Conservation (phyloP, 2,888 invertebrate species). For the Xestia rhomboidea region DNA sequence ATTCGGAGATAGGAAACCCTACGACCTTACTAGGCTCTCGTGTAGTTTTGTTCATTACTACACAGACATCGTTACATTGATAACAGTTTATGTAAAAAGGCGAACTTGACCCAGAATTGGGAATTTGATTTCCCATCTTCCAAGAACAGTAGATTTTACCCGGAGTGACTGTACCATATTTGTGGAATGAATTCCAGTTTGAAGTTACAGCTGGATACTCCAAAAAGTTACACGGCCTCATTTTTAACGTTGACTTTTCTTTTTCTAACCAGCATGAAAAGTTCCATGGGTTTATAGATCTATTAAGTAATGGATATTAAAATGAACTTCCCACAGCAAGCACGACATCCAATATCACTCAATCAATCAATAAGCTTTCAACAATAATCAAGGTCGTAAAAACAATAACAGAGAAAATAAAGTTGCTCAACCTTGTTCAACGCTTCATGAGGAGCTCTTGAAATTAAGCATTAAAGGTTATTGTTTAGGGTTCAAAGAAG, state of each 20-base stretch:
- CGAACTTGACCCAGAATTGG: background rate
- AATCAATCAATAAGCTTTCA: conserved; percentile 7
- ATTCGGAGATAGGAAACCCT: background rate
- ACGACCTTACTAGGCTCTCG: background rate
- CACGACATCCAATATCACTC: background rate
- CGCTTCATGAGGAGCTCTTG: too few species aligned
- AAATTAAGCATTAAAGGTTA: too few species aligned
- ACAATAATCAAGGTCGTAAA: background rate
- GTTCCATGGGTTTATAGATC: background rate
- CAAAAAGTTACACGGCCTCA: background rate
- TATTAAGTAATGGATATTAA: conserved; percentile 4
- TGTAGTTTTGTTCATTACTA: background rate
- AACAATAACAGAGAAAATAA: too few species aligned
- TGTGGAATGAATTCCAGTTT: background rate
- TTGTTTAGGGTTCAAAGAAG: too few species aligned
- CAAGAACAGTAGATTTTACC: background rate
- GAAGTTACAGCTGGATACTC: background rate
- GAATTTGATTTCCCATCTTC: background rate
- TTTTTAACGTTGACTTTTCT: background rate
- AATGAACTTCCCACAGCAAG: background rate
- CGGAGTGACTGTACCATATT: background rate
- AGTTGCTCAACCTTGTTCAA: too few species aligned
- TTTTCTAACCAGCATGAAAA: background rate
- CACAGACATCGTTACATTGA: background rate
- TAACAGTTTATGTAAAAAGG: background rate